Conservation (phyloP, 2,113 vertebrate species). For the Gorilla gorilla region DNA sequence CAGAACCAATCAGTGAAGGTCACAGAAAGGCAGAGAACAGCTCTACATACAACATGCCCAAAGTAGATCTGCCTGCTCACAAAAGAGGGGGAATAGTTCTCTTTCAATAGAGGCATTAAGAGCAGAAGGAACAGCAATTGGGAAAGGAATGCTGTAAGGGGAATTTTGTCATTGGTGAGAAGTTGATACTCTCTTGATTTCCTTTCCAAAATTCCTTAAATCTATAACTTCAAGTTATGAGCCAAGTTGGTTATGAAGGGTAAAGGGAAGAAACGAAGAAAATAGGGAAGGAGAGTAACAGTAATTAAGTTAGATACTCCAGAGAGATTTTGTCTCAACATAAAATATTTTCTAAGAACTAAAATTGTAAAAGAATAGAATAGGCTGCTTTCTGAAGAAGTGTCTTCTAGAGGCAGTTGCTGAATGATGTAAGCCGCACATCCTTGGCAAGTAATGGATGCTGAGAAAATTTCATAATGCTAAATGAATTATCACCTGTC, state of each 20-base stretch:
- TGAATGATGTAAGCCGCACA: not conserved
- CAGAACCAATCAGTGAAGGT: not conserved
- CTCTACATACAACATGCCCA: not conserved
- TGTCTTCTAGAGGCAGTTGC: not conserved
- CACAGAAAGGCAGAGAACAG: not conserved
- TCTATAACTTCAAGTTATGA: not conserved
- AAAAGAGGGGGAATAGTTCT: not conserved
- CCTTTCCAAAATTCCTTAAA: not conserved
- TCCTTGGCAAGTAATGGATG: not conserved
- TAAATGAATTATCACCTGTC: constrained; percentile 10
- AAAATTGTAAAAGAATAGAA: not conserved
- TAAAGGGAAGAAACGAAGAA: not conserved
- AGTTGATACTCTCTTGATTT: not conserved
- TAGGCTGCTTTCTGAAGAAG: not conserved
- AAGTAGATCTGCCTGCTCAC: not conserved
- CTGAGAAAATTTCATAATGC: constrained; percentile 18
- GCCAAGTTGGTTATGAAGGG: not conserved
- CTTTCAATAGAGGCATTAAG: not conserved
- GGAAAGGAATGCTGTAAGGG: not conserved
- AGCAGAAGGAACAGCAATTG: not conserved
- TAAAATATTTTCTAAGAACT: constrained; percentile 2
- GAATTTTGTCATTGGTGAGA: not conserved
- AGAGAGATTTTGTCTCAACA: not conserved
- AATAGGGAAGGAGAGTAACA: not conserved
- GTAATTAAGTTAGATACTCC: not conserved